Conservation (phyloP, 2,888 invertebrate species). For the Thera britannica region DNA sequence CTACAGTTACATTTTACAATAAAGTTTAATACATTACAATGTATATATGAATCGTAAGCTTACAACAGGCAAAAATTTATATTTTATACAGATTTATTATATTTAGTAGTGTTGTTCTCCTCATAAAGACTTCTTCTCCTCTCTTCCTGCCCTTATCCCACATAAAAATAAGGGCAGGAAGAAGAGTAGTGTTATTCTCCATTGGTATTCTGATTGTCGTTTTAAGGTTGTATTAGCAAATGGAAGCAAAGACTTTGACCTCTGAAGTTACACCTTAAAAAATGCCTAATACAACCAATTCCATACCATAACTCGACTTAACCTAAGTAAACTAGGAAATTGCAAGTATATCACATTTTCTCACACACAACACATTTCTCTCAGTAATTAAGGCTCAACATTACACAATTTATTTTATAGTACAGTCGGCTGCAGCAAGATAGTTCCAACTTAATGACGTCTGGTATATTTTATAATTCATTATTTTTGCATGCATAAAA, state of each 20-base stretch:
- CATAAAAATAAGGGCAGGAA: too few species aligned
- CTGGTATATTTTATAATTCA: too few species aligned
- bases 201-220: conserved; percentile 6
- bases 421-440: too few species aligned
- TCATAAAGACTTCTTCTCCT: too few species aligned
- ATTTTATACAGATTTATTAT: conserved; percentile 8
- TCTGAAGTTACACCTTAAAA: too few species aligned
- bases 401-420: conserved; percentile 12
- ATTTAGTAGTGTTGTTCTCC: conserved; percentile 2
- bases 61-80: conserved; percentile 1
- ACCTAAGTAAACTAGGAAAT: conserved; percentile 28
- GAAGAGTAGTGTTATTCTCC: not conserved
- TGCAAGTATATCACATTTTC: conserved; percentile 48
- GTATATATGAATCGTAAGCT: not conserved
- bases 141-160: too few species aligned
- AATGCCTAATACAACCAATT: not conserved
- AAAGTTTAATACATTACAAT: not conserved
- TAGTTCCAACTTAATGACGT: too few species aligned
- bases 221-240: not conserved
- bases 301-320: conserved; percentile 28
- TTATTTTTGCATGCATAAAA: too few species aligned
- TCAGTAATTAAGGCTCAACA: conserved; percentile 37
- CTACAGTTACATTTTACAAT: not conserved
- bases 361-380: conserved; percentile 44
- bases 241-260: too few species aligned